phyloP scores from a whole-genome alignment of 2,888 invertebrate species.

The Strigamia transsilvanica region DNA sequence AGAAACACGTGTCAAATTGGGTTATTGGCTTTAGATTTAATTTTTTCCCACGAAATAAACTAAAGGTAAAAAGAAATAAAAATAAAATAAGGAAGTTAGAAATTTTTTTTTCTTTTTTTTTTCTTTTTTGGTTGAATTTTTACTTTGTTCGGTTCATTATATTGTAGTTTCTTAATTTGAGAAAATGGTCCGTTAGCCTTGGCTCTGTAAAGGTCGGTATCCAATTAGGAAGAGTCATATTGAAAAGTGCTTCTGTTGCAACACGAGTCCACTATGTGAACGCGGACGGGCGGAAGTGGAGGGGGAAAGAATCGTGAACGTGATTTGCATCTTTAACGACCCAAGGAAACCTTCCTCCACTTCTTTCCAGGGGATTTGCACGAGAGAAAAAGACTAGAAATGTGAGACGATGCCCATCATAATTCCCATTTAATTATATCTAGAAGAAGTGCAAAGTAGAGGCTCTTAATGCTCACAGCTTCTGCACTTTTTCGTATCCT shows the following conservation, averaged over 20 bases:
- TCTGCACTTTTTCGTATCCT: not conserved
- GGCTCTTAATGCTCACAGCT: not conserved
- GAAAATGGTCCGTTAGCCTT: slow-evolving; percentile 25
- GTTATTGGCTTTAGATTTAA: not conserved
- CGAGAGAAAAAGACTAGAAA: not conserved
- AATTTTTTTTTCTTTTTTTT: not conserved
- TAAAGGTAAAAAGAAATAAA: not conserved
- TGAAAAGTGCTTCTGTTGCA: slow-evolving; percentile 30
- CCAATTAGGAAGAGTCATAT: slow-evolving; percentile 28
- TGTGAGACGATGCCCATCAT: not conserved
- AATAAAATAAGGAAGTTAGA: not conserved
- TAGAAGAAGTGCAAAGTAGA: not conserved
- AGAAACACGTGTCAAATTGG: slow-evolving; percentile 14
- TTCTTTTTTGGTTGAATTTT: not conserved
- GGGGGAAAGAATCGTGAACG: slow-evolving; percentile 18
- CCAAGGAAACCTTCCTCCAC: not conserved
- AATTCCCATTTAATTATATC: slow-evolving; percentile 23
- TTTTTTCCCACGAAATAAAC: slow-evolving; percentile 15
- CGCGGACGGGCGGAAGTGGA: not conserved
- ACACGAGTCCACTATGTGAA: slow-evolving; percentile 20
- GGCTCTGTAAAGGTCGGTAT: not conserved
- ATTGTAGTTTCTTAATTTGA: slow-evolving; percentile 12
- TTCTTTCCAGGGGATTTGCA: not conserved
- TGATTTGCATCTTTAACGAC: slow-evolving; percentile 36
- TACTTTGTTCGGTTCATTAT: slow-evolving; percentile 7